Conservation (phyloP, 2,113 vertebrate genomes). For the Paedocypris sp. region DNA sequence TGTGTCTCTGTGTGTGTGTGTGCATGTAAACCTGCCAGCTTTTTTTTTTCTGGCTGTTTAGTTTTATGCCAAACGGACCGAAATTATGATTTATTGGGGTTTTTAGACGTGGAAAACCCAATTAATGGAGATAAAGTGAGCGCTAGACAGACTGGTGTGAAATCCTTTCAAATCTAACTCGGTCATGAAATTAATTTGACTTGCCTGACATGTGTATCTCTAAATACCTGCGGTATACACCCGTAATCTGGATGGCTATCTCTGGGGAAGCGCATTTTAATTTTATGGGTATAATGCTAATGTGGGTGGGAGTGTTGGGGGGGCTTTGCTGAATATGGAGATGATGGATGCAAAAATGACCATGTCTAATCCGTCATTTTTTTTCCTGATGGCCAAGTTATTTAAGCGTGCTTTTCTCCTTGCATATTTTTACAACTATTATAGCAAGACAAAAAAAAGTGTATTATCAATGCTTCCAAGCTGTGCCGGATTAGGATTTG, state of each 20-base stretch:
- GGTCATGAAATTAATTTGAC: constrained; percentile 35
- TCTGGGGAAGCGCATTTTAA: constrained; percentile 34
- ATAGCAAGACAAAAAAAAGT: constrained; percentile 20
- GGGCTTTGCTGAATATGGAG: neutral
- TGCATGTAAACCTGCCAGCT: neutral
- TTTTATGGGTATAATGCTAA: constrained; percentile 39
- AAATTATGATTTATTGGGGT: constrained; percentile 28
- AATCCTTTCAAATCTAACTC: constrained; percentile 28
- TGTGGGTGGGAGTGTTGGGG: constrained; percentile 16
- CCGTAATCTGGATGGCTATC: constrained; percentile 34
- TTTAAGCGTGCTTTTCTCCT: constrained; percentile 23
- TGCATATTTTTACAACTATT: constrained; percentile 27
- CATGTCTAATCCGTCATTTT: constrained; percentile 24
- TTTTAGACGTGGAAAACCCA: constrained; percentile 26
- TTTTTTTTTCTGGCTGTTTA: neutral
- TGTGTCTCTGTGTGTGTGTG: no score
- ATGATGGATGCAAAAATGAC: neutral
- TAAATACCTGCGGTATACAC: constrained; percentile 36
- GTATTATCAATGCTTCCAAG: constrained; percentile 25
- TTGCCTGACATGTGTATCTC: constrained; percentile 36
- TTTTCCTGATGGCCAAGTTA: constrained; percentile 25
- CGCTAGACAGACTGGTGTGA: constrained; percentile 27
- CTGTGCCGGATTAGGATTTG: constrained; percentile 15
- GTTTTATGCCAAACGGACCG: neutral
- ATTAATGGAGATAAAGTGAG: constrained; percentile 31